These are phyloP conservation scores for Cryptocheilus praepositus DNA, from an alignment of 2,888 invertebrate species.

Conservation along the genomic window DNA sequence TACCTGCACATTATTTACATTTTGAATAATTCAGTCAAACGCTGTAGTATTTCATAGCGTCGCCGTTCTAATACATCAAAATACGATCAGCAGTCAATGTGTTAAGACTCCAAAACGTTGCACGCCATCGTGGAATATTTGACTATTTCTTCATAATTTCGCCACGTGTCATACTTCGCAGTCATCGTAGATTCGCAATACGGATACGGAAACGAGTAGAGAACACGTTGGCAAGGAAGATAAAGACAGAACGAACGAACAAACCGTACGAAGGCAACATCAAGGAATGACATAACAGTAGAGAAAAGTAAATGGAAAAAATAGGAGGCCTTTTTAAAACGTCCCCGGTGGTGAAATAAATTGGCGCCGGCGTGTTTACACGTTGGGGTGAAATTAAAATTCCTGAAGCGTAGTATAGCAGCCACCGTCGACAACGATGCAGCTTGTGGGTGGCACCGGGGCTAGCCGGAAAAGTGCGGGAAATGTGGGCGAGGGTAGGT, in stretches of 20 bases:
- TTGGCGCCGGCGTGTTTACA: conserved; percentile 67
- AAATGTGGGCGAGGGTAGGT: conserved; percentile 14
- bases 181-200: conserved; percentile 45
- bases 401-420: conserved; percentile 61
- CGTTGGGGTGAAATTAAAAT: conserved; percentile 64
- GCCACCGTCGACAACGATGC: conserved; percentile 38
- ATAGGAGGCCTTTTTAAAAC: conserved; percentile 46
- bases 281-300: neutral
- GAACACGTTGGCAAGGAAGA: neutral
- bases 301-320: conserved; percentile 10
- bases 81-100: too few species aligned
- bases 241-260: neutral
- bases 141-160: conserved; percentile 19
- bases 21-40: too few species aligned
- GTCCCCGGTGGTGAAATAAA: conserved; percentile 62
- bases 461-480: conserved; percentile 19
- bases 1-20: too few species aligned
- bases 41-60: too few species aligned
- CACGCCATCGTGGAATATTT: too few species aligned
- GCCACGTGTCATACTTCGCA: conserved; percentile 41
- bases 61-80: too few species aligned
- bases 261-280: neutral
- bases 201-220: conserved; percentile 9
- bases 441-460: conserved; percentile 13
- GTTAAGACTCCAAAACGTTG: too few species aligned